Evolutionary conservation across 2,888 invertebrate genomes (phyloP), one percentile per base, ranked within the genome.

Genomic region (Idaea straminata): DNA sequence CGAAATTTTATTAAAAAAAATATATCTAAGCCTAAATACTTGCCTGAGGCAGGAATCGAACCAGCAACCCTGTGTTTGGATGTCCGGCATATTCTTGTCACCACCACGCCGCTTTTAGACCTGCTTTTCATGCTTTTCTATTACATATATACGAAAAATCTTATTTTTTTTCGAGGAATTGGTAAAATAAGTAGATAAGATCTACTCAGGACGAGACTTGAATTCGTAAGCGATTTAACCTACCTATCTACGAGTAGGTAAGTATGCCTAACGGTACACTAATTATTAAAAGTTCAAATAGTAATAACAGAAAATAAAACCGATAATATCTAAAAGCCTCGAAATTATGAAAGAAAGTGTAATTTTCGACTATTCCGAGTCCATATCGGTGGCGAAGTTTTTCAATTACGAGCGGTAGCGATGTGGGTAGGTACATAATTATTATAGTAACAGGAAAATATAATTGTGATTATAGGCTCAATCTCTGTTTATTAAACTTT

Each of bases 281-380:
- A 79, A 82, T 87, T 87, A 89, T 89, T 88, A 88, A 89, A 91
- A 91, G 85, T 91, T 90, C 81, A 87, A 87, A 88, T 83, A 83
- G 82, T 87, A 86, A 88, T 86, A 87, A 86, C 86, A 74, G 82
- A 84, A 83, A 85, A 84, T 85, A 83, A 83, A 83, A 74, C 79
- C 81, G 91, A 92, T 92, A 89, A 82, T 88, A 76, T 76, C 74
- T 89, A 87, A 83, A 72, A 75, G 74, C 80, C 75, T 82, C 76
- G 78, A 82, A 83, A 87, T 87, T 85, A 83, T 84, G 79, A 81
- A 85, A 83, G 83, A 82, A 85, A 83, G 74, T 77, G 82, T 89
- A 89, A 91, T 90, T 91, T 91, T 82, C 80, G 82, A 80, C 82
- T 80, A 80, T 90, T 86, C 80, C 80, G 81, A 81, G 75, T 74